Evolutionary conservation across 2,113 vertebrate genomes (phyloP).

Genomic region (Heloderma charlesbogerti): DNA sequence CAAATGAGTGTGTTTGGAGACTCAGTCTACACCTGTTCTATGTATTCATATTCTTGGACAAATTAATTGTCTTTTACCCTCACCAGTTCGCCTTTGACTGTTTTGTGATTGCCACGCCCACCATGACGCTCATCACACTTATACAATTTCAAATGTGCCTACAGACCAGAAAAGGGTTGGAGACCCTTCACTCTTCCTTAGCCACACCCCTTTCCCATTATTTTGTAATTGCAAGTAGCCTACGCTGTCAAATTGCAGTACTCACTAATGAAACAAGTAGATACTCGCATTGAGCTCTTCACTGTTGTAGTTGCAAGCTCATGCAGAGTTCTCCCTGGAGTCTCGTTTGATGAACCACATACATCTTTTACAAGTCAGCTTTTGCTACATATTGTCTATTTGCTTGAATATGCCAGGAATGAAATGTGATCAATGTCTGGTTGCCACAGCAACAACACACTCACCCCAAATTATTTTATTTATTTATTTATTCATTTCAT

Average conservation of each 20-base stretch:
- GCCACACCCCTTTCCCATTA: not conserved
- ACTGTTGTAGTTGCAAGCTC: conserved; percentile 27
- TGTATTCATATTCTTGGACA: too few species aligned
- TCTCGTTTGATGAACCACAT: conserved; percentile 28
- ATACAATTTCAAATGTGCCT: too few species aligned
- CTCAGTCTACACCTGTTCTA: too few species aligned
- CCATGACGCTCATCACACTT: too few species aligned
- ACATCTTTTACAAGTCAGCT: conserved; percentile 41
- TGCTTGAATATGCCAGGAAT: conserved; percentile 13
- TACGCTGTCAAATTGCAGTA: not conserved
- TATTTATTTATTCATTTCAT: too few species aligned
- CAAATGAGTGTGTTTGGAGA: too few species aligned
- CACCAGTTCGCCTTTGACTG: too few species aligned
- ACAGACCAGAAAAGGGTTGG: too few species aligned
- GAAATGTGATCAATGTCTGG: conserved; percentile 27
- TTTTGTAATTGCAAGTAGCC: not conserved
- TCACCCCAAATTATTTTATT: too few species aligned
- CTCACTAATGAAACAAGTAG: conserved; percentile 49
- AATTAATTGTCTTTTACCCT: too few species aligned
- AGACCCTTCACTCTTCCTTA: not conserved
- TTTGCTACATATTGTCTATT: conserved; percentile 35
- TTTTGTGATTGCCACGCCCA: too few species aligned
- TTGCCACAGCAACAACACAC: conserved; percentile 34
- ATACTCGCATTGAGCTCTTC: conserved; percentile 28
- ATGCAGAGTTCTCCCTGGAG: not conserved